Evolutionary conservation across 2,888 invertebrate species (phyloP).

Genomic region (Catonia carolina): DNA sequence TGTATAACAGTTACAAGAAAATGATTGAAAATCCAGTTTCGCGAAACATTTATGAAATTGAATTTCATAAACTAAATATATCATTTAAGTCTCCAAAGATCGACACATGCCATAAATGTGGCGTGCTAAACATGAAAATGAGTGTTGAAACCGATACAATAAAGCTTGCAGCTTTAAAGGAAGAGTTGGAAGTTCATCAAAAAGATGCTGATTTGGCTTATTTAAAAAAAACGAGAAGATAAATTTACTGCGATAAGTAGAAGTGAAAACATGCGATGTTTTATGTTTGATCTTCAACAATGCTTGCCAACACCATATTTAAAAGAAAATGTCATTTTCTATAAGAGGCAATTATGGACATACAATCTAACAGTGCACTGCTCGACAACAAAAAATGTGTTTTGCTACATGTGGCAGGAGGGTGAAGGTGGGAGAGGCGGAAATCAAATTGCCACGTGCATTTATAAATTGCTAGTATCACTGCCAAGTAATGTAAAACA

Average conservation of each 20-base stretch:
- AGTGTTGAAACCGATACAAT: conserved; percentile 5
- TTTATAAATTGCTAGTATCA: conserved; percentile 10
- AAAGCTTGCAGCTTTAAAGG: neutral
- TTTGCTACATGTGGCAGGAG: conserved; percentile 30
- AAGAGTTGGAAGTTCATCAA: conserved; percentile 5
- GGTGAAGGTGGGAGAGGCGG: conserved; percentile 32
- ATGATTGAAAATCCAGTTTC: too few relatives aligned
- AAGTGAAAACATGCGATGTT: too few relatives aligned
- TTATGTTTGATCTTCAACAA: conserved; percentile 25
- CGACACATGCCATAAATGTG: conserved; percentile 31
- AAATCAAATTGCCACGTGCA: conserved; percentile 35
- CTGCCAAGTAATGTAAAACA: neutral
- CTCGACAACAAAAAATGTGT: conserved; percentile 1
- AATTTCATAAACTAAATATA: too few relatives aligned
- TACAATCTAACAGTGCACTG: conserved; percentile 11
- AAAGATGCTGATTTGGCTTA: conserved; percentile 19
- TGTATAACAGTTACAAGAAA: conserved; percentile 7
- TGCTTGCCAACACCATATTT: conserved; percentile 23
- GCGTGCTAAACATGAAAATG: too few relatives aligned
- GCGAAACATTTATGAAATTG: too few relatives aligned
- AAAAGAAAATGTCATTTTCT: conserved; percentile 14
- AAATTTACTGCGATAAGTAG: too few relatives aligned
- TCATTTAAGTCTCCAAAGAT: conserved; percentile 29
- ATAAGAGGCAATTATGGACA: conserved; percentile 16
- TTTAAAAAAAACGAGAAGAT: too few relatives aligned